A percentile compares a stretch with the other conserved stretches of the same genome.
These are phyloP conservation scores for Brachyhypopomus gauderio DNA, from an alignment of 2,113 vertebrate genomes.

Conservation along the genomic window DNA sequence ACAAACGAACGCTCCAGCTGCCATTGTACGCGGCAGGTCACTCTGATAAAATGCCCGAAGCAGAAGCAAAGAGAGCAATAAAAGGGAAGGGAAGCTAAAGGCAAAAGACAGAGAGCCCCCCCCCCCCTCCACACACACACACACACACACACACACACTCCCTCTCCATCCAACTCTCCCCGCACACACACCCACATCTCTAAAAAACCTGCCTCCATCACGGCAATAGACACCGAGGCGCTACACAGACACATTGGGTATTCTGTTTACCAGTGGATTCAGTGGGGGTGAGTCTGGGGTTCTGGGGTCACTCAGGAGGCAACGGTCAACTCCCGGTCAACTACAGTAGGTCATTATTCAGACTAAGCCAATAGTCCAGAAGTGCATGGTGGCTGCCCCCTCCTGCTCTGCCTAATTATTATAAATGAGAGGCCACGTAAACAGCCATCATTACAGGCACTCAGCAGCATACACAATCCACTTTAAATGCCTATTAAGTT, in stretches of 20 bases:
- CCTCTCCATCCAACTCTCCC: constrained; percentile 59
- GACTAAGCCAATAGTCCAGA: constrained; percentile 92
- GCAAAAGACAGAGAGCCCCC: constrained; percentile 65
- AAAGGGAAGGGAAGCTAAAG: constrained; percentile 74
- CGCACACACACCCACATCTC: constrained; percentile 70
- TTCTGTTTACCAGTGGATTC: constrained; percentile 82
- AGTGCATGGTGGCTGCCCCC: constrained; percentile 79
- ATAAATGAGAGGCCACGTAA: constrained; percentile 90
- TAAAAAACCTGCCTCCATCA: constrained; percentile 72
- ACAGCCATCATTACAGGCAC: constrained; percentile 84
- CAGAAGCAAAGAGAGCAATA: constrained; percentile 71
- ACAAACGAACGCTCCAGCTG: constrained; percentile 52
- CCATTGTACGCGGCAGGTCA: constrained; percentile 62
- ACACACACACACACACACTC: constrained; percentile 60
- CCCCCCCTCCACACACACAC: constrained; percentile 59
- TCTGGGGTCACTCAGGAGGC: constrained; percentile 89
- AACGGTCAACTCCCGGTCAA: constrained; percentile 94
- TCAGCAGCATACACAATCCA: constrained; percentile 82
- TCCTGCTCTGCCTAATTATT: constrained; percentile 96
- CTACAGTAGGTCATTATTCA: constrained; percentile 93
- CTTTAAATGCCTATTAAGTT: constrained; percentile 85
- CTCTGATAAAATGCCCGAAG: constrained; percentile 62
- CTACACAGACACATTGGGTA: constrained; percentile 76
- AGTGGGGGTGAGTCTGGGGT: constrained; percentile 83
- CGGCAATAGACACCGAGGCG: constrained; percentile 74